A percentile compares a stretch with the other conserved stretches of the same genome.
These are phyloP conservation scores for Scaptomyza caliginosa DNA, from an alignment of 2,888 invertebrate genomes.

Conservation along the genomic window DNA sequence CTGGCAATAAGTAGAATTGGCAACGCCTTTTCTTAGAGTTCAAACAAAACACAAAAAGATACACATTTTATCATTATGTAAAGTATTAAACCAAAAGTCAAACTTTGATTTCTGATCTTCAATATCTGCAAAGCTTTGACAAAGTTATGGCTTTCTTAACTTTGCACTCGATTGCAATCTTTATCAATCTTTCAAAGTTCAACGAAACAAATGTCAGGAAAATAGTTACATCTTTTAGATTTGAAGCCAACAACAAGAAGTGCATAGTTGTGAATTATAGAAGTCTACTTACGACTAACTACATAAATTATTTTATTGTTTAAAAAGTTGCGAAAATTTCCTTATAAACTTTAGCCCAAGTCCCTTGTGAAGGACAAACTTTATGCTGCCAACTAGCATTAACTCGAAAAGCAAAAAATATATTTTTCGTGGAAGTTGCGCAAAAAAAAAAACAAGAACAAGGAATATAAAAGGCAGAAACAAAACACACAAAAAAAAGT, in stretches of 20 bases:
- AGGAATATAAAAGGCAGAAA: not conserved
- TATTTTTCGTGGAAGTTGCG: slow-evolving; percentile 7
- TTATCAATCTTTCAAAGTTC: not conserved
- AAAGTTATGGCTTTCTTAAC: not conserved
- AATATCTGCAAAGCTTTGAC: not conserved
- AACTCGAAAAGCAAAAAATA: not conserved
- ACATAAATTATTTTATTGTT: slow-evolving; percentile 4
- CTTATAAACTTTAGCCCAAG: not conserved
- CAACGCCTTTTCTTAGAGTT: too few relatives aligned
- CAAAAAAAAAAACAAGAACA: not conserved
- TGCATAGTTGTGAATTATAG: not conserved
- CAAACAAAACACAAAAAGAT: too few relatives aligned
- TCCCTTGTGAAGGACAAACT: slow-evolving; percentile 10
- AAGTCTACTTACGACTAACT: not conserved
- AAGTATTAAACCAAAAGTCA: too few relatives aligned
- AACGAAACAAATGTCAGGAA: not conserved
- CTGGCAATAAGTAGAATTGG: too few relatives aligned
- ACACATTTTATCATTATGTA: too few relatives aligned
- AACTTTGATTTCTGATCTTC: not conserved
- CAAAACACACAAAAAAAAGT: slow-evolving; percentile 37
- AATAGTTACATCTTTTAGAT: not conserved
- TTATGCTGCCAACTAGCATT: slow-evolving; percentile 3
- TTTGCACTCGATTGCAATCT: not conserved
- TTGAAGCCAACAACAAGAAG: not conserved
- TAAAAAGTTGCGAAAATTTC: slow-evolving; percentile 7